These are phyloP conservation scores for Pseudopleuronectes americanus DNA, from an alignment of 2,797 vertebrate genomes.

Conservation along the genomic window DNA sequence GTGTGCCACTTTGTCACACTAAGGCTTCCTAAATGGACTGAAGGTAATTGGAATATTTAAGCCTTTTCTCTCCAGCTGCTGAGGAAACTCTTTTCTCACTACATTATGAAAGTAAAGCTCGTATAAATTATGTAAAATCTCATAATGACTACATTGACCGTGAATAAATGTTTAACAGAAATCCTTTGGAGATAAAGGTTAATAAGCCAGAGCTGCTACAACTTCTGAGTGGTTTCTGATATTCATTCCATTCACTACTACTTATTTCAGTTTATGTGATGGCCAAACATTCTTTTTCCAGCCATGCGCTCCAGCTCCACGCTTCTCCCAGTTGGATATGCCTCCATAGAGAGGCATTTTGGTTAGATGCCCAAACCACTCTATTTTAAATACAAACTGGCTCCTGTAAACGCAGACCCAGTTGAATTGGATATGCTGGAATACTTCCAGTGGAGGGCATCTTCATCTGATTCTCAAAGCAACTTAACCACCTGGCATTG, in stretches of 20 bases:
- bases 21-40: no score
- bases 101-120: not conserved
- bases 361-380: conserved; percentile 28
- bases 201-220: not conserved
- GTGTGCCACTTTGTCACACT: no score
- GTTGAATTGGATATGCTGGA: conserved; percentile 1
- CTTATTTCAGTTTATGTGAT: not conserved
- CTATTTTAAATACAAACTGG: conserved; percentile 24
- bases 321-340: conserved; percentile 19
- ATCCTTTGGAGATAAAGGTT: not conserved
- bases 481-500: not conserved
- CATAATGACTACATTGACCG: conserved; percentile 1
- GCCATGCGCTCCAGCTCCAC: conserved; percentile 5
- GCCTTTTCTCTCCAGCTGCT: not conserved
- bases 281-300: conserved; percentile 11
- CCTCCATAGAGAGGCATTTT: conserved; percentile 20
- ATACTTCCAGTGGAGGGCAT: conserved; percentile 2
- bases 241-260: conserved; percentile 13
- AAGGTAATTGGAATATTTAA: not conserved
- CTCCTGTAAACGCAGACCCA: conserved; percentile 19
- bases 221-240: conserved; percentile 5
- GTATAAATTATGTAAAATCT: not conserved
- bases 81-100: not conserved
- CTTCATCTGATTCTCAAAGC: not conserved
- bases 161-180: not conserved